phyloP scores from a whole-genome alignment of 2,113 vertebrate genomes.

The Orthonyx spaldingii region DNA sequence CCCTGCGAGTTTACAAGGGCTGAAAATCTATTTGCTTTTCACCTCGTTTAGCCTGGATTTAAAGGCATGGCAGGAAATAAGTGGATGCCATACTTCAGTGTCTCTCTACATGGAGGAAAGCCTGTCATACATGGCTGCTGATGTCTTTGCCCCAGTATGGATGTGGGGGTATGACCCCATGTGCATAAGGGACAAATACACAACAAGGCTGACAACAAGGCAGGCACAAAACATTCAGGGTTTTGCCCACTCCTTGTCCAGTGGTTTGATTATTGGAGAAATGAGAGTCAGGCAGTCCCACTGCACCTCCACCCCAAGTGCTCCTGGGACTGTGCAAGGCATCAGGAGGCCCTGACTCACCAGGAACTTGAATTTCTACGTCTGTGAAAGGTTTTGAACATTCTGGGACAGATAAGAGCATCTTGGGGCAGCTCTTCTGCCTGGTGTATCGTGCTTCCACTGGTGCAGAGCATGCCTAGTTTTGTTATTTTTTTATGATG shows the following conservation, averaged over 20 bases:
- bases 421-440: background rate
- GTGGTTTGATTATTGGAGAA: background rate
- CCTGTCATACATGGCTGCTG: background rate
- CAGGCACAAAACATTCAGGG: background rate
- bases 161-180: background rate
- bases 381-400: background rate
- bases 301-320: background rate
- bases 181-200: background rate
- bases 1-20: conserved; percentile 28
- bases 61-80: conserved; percentile 15
- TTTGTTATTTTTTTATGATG: background rate
- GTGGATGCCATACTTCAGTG: background rate
- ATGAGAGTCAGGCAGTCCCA: background rate
- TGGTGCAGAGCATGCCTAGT: background rate
- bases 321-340: background rate
- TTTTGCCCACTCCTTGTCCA: background rate
- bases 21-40: conserved; percentile 45
- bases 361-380: background rate
- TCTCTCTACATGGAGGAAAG: background rate
- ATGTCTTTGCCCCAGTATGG: background rate
- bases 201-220: background rate
- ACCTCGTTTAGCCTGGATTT: conserved; percentile 43
- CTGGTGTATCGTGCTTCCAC: rapidly evolving
- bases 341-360: background rate
- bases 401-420: background rate